Percentiles rank a stretch among this genome's conserved stretches.
Evolutionary conservation across 2,888 invertebrate genomes (phyloP).

Genomic region (Mongoloraphidia duomilia): DNA sequence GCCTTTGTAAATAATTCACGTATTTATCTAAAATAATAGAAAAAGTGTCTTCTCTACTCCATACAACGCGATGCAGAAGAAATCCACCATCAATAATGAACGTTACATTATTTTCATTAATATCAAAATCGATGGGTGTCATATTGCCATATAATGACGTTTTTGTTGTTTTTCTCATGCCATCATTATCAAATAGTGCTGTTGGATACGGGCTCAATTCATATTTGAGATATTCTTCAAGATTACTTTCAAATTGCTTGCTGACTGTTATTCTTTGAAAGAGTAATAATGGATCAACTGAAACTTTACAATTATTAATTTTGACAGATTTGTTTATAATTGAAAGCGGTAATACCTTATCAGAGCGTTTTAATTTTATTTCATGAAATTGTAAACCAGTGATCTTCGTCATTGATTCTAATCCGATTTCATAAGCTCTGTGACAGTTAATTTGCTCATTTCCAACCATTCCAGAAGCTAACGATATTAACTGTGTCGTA

Average conservation of each 20-base stretch:
- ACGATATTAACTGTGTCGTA: conserved; percentile 12
- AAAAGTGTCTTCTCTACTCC: conserved; percentile 19
- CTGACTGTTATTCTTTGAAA: conserved; percentile 3
- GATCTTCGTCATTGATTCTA: conserved; percentile 13
- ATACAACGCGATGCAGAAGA: conserved; percentile 15
- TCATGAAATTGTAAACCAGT: conserved; percentile 11
- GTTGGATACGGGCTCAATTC: conserved; percentile 5
- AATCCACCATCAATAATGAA: too few species aligned
- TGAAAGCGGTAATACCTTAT: conserved; percentile 17
- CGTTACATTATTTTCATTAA: too few species aligned
- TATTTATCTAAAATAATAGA: conserved; percentile 16
- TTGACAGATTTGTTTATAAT: conserved; percentile 12
- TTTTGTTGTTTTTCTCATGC: conserved; percentile 6
- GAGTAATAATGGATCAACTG: conserved; percentile 8
- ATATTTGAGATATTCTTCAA: conserved; percentile 5
- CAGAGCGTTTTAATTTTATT: conserved; percentile 19
- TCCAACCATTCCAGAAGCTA: conserved; percentile 18
- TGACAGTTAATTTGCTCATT: conserved; percentile 16
- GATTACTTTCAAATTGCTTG: conserved; percentile 5
- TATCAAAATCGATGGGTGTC: too few species aligned
- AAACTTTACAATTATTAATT: conserved; percentile 13
- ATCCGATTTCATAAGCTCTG: conserved; percentile 13
- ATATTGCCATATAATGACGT: neutral
- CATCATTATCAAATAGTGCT: conserved; percentile 5
- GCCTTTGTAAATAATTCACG: conserved; percentile 15